phyloP scores from a whole-genome alignment of 2,113 vertebrate genomes.

The Acrocephalus kingi region DNA sequence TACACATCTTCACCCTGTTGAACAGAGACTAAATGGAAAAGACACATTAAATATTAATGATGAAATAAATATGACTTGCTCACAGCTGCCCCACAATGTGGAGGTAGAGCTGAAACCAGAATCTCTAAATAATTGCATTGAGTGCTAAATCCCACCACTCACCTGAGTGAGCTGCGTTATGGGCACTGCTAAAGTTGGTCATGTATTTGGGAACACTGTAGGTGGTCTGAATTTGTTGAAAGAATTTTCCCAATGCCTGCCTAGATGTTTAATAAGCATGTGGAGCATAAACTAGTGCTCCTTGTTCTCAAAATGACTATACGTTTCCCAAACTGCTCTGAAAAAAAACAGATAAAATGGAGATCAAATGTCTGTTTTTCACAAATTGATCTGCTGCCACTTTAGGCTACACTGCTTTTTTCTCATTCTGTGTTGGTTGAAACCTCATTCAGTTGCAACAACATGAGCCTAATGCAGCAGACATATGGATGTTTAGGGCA shows the following conservation, averaged over 20 bases:
- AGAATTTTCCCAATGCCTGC: background rate
- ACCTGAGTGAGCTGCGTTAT: background rate
- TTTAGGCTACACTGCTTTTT: slow-evolving; percentile 29
- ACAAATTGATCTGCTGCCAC: slow-evolving; percentile 35
- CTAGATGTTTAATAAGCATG: background rate
- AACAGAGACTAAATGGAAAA: background rate
- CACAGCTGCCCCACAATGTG: accelerated
- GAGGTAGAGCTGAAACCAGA: background rate
- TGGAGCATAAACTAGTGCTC: background rate
- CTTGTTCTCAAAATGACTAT: slow-evolving; percentile 37
- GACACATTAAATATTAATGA: background rate
- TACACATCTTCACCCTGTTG: background rate
- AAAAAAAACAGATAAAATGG: background rate
- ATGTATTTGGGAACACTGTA: background rate
- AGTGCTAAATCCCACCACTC: background rate
- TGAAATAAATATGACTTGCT: background rate
- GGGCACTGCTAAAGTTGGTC: background rate
- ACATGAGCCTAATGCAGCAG: slow-evolving; percentile 43
- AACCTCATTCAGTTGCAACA: slow-evolving; percentile 65
- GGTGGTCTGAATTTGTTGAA: background rate
- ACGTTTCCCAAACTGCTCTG: slow-evolving; percentile 23
- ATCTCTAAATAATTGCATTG: background rate
- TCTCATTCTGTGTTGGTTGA: slow-evolving; percentile 22
- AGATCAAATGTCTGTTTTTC: slow-evolving; percentile 41
- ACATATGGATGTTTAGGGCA: slow-evolving; percentile 64